A percentile compares a stretch with the other conserved stretches of the same genome.
These are phyloP conservation scores for Dreissena polymorpha DNA, from an alignment of 1,140 invertebrate genomes.

Conservation along the genomic window DNA sequence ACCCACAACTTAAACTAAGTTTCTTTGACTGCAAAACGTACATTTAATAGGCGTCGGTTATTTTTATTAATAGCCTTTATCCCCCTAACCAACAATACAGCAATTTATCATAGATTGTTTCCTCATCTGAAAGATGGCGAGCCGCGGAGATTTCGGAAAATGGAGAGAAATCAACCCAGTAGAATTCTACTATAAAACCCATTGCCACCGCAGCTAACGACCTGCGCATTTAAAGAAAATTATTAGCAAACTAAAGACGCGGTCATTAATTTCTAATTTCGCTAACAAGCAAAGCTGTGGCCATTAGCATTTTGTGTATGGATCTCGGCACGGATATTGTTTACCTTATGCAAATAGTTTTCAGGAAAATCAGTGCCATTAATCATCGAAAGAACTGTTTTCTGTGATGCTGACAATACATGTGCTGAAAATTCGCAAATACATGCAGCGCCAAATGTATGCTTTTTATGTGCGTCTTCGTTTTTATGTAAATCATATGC, in stretches of 20 bases:
- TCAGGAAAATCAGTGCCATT: too few species aligned
- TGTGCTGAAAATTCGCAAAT: too few species aligned
- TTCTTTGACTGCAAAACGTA: conserved; percentile 41
- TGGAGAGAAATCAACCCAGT: not conserved
- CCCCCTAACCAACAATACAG: conserved; percentile 45
- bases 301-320: conserved; percentile 44
- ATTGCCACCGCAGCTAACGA: conserved; percentile 13
- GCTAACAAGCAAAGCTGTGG: not conserved
- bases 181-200: not conserved
- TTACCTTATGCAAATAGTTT: conserved; percentile 52
- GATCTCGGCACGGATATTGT: conserved; percentile 41
- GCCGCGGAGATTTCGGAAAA: not conserved
- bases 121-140: conserved; percentile 33
- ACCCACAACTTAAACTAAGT: conserved; percentile 29
- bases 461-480: too few species aligned
- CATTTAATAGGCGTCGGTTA: conserved; percentile 53
- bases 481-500: too few species aligned
- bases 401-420: too few species aligned
- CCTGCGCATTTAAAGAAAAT: conserved; percentile 24
- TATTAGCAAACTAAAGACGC: conserved; percentile 27
- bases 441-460: too few species aligned
- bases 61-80: conserved; percentile 53
- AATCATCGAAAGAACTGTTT: too few species aligned
- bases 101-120: conserved; percentile 58
- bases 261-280: conserved; percentile 58